These are phyloP conservation scores for Xenus cinereus DNA, from an alignment of 2,113 vertebrate genomes.

Conservation along the genomic window DNA sequence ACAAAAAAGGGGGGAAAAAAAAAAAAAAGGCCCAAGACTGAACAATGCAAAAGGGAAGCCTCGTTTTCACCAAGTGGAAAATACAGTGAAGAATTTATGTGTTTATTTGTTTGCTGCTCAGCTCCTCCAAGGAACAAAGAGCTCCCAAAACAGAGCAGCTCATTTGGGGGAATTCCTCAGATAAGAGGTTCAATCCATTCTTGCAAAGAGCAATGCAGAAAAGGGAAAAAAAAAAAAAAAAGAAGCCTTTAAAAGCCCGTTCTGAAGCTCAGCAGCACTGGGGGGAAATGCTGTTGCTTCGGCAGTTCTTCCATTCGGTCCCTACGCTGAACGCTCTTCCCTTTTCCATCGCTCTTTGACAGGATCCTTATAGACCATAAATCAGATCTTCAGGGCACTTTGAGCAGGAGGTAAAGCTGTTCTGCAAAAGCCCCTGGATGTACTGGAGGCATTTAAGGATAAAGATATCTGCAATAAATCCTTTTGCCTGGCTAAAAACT, in stretches of 20 bases:
- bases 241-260: neutral
- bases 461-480: neutral
- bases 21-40: neutral
- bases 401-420: neutral
- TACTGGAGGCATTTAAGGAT: neutral
- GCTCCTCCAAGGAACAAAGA: neutral
- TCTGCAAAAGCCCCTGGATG: neutral
- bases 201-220: neutral
- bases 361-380: too few species aligned
- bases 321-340: neutral
- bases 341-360: neutral
- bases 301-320: neutral
- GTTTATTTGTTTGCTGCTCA: neutral
- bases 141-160: neutral
- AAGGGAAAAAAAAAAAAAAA: accelerated
- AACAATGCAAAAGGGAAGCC: constrained; percentile 20
- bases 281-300: neutral
- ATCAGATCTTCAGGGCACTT: neutral
- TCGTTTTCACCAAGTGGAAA: neutral
- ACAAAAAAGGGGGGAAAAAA: neutral
- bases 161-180: constrained; percentile 9
- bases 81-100: neutral
- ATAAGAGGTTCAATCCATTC: neutral
- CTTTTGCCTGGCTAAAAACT: neutral
- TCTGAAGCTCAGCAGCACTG: neutral